A percentile compares a stretch with the other conserved stretches of the same genome.
phyloP scores from a whole-genome alignment of 2,113 vertebrate species.

The Lepidothrix coronata region DNA sequence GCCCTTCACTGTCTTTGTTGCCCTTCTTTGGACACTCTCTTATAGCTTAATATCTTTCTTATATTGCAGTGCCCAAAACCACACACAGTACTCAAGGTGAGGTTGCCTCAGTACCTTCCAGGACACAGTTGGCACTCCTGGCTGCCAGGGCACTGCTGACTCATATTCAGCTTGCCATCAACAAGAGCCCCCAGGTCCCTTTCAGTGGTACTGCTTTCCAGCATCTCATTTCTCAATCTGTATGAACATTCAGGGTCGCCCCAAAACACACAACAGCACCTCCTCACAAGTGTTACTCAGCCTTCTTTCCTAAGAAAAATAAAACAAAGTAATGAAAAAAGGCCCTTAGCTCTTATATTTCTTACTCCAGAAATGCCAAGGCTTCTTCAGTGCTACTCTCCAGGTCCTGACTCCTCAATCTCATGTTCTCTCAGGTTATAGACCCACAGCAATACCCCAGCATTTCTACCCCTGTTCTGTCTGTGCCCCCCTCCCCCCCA shows the following conservation, averaged over 20 bases:
- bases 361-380: neutral
- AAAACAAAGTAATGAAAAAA: neutral
- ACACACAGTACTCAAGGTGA: neutral
- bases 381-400: neutral
- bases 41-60: too few species aligned
- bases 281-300: neutral
- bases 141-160: neutral
- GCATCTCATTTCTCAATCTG: neutral
- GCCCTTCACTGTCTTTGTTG: neutral
- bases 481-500: fast-evolving
- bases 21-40: too few species aligned
- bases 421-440: neutral
- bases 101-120: neutral
- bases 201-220: neutral
- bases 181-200: neutral
- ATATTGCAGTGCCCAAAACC: too few species aligned
- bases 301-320: neutral
- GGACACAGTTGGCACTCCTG: neutral
- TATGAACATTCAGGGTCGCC: neutral
- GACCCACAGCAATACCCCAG: fast-evolving
- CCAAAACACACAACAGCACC: neutral
- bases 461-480: neutral
- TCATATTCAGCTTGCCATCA: neutral
- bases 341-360: neutral
- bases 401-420: neutral